Conservation (phyloP, 2,797 vertebrate genomes). For the Danio kyathit region DNA sequence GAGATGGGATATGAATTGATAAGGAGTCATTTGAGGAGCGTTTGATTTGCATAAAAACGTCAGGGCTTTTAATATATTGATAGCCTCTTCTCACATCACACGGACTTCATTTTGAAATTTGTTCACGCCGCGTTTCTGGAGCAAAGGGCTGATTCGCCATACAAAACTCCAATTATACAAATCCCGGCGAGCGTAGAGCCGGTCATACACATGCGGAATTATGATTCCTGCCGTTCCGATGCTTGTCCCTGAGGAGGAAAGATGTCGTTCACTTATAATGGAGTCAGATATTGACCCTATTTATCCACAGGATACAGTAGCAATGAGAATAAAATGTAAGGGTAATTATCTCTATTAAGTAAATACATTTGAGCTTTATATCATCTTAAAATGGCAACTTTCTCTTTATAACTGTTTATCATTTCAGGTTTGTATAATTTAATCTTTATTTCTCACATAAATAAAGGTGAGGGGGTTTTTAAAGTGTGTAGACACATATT, state of each 20-base stretch:
- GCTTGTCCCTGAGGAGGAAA: not conserved
- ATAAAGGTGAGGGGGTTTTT: too few relatives aligned
- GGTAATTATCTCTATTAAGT: not conserved
- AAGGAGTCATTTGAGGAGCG: constrained; percentile 36
- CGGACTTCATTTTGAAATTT: constrained; percentile 30
- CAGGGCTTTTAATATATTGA: constrained; percentile 48
- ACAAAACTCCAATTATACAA: constrained; percentile 52
- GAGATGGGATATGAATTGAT: constrained; percentile 35
- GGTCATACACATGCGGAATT: constrained; percentile 13
- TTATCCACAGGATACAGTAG: not conserved
- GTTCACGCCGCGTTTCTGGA: constrained; percentile 1
- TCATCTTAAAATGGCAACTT: not conserved
- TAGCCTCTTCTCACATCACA: constrained; percentile 16
- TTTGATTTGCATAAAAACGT: constrained; percentile 53
- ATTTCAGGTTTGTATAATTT: too few relatives aligned
- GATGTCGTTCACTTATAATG: not conserved
- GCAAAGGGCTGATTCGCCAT: constrained; percentile 46
- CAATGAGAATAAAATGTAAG: not conserved
- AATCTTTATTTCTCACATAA: not conserved
- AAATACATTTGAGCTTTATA: not conserved
- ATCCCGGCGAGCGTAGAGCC: constrained; percentile 30
- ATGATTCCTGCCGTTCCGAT: constrained; percentile 17
- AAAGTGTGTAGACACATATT: too few relatives aligned
- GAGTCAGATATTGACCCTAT: not conserved
- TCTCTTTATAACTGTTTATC: not conserved